Evolutionary conservation across 2,113 vertebrate genomes (phyloP).

Genomic region (Gadus macrocephalus): DNA sequence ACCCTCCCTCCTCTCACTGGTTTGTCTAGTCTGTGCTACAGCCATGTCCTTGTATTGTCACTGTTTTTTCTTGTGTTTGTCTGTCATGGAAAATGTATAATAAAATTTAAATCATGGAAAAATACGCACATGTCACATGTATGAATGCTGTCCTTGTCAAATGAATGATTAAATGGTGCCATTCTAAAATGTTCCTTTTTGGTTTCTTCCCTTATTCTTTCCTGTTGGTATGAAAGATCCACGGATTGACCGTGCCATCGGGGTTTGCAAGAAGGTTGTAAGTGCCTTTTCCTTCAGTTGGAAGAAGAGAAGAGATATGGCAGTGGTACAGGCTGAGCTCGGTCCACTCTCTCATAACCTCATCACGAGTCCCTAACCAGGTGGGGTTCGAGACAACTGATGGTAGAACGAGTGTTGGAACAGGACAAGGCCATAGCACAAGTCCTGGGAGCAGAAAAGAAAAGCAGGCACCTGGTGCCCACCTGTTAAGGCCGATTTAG

Average conservation of each 20-base stretch:
- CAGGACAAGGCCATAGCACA: neutral
- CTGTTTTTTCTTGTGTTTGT: neutral
- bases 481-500: too few species aligned
- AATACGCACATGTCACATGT: neutral
- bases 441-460: slow-evolving; percentile 9
- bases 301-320: slow-evolving; percentile 6
- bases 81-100: neutral
- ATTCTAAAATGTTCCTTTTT: neutral
- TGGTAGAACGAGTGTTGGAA: neutral
- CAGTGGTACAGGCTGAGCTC: slow-evolving; percentile 5
- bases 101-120: neutral
- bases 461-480: slow-evolving; percentile 1
- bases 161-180: neutral
- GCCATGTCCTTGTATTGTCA: neutral
- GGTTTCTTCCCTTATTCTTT: neutral
- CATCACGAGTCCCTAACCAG: slow-evolving; percentile 12
- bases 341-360: slow-evolving; percentile 5
- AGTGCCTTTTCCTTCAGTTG: slow-evolving; percentile 16
- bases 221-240: neutral
- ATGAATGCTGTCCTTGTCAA: neutral
- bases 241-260: neutral
- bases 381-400: slow-evolving; percentile 5
- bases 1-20: neutral
- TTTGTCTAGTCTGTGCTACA: neutral
- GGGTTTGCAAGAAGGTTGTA: slow-evolving; percentile 17